Percentiles rank a stretch among this genome's conserved stretches.
Conservation (phyloP, 2,113 vertebrate genomes). For the Carassius gibelio region DNA sequence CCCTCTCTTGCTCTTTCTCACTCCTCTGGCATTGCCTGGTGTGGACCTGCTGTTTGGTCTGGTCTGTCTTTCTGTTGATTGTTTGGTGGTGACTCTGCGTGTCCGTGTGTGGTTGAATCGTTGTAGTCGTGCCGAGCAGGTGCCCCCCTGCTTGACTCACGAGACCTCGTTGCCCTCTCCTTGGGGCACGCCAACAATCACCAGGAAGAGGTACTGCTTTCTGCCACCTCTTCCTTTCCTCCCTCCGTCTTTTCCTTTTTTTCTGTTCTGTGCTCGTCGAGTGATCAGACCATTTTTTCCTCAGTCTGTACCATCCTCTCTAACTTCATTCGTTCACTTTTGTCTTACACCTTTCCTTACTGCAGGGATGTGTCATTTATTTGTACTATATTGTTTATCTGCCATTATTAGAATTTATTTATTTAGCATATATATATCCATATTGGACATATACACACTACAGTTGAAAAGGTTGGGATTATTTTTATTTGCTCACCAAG, state of each 20-base stretch:
- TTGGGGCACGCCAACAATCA: conserved; percentile 96
- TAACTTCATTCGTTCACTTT: not conserved
- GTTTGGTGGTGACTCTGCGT: conserved; percentile 59
- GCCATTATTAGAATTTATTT: too few relatives aligned
- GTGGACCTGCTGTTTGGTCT: conserved; percentile 30
- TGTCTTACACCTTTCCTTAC: not conserved
- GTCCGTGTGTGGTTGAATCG: conserved; percentile 65
- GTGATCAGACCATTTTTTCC: not conserved
- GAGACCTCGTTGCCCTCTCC: conserved; percentile 99
- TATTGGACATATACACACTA: too few relatives aligned
- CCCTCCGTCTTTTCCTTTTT: not conserved
- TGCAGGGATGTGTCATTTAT: too few relatives aligned
- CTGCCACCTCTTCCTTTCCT: conserved; percentile 52
- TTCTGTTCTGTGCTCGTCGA: conserved; percentile 24
- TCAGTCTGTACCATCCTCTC: not conserved
- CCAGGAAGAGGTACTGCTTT: conserved; percentile 96
- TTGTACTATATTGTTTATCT: too few relatives aligned
- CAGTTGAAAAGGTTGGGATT: too few relatives aligned
- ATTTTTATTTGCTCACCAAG: too few relatives aligned
- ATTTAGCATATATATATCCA: too few relatives aligned
- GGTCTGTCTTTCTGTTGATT: conserved; percentile 6
- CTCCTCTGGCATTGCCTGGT: conserved; percentile 65
- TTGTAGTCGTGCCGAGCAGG: conserved; percentile 96
- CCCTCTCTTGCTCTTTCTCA: conserved; percentile 53
- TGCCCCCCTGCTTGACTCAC: conserved; percentile 97